Evolutionary conservation across 1,140 invertebrate genomes (phyloP).

Genomic region (Diprion similis): DNA sequence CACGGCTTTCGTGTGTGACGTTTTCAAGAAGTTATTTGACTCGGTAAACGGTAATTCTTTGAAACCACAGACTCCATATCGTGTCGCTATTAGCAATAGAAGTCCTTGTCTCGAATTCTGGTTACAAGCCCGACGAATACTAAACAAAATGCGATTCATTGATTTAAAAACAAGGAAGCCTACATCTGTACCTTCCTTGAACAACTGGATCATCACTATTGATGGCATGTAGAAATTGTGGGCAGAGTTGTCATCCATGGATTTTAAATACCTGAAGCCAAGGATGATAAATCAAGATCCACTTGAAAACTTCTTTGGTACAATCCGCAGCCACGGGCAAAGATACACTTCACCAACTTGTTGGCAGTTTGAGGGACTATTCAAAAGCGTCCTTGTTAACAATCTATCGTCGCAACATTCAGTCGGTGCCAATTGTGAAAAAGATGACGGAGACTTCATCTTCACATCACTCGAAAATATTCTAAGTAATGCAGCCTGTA

Average conservation of each 20-base stretch:
- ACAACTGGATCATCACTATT: constrained; percentile 21
- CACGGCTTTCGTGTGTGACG: not conserved
- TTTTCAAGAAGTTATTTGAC: constrained; percentile 7
- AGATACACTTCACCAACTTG: constrained; percentile 22
- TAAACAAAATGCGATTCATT: constrained; percentile 8
- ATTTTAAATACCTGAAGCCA: constrained; percentile 5
- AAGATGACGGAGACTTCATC: constrained; percentile 10
- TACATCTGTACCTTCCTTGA: constrained; percentile 6
- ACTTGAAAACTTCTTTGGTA: constrained; percentile 27
- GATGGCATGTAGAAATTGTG: constrained; percentile 11
- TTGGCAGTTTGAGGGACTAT: constrained; percentile 20
- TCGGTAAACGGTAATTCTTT: not conserved
- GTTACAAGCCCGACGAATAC: not conserved
- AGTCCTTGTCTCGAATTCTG: constrained; percentile 1
- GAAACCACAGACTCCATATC: not conserved
- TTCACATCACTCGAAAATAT: constrained; percentile 9
- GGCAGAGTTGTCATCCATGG: constrained; percentile 12
- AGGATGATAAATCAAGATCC: constrained; percentile 25
- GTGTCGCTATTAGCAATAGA: not conserved
- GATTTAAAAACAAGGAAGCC: not conserved
- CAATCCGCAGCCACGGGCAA: constrained; percentile 14
- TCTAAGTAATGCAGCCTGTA: not conserved
- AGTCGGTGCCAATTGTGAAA: constrained; percentile 19
- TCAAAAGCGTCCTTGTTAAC: constrained; percentile 24
- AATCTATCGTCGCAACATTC: constrained; percentile 19